A percentile compares a stretch with the other conserved stretches of the same genome.
These are phyloP conservation scores for Eurosta solidaginis DNA, from an alignment of 1,140 invertebrate genomes.

Conservation along the genomic window DNA sequence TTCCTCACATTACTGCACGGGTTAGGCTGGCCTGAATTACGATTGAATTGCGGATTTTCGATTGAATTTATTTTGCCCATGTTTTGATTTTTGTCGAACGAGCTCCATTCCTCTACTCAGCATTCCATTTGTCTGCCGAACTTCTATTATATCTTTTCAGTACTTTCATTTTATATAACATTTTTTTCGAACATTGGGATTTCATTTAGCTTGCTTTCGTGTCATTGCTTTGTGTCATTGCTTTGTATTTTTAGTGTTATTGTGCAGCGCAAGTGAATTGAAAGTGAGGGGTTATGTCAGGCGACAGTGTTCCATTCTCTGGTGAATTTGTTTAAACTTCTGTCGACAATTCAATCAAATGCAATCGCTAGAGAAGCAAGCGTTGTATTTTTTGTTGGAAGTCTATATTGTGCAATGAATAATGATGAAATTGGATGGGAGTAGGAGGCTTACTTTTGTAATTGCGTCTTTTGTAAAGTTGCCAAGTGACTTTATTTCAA, in stretches of 20 bases:
- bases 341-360: conserved; percentile 29
- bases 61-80: conserved; percentile 30
- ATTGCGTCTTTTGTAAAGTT: conserved; percentile 7
- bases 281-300: background rate
- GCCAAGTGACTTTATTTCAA: conserved; percentile 30
- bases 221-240: background rate
- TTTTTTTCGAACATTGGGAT: background rate
- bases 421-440: background rate
- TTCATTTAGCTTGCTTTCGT: conserved; percentile 4
- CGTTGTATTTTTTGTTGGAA: background rate
- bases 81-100: conserved; percentile 13
- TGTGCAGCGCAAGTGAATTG: background rate
- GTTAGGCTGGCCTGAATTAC: background rate
- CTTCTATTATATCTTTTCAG: conserved; percentile 13
- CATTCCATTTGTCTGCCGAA: background rate
- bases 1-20: background rate
- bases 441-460: background rate
- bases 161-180: background rate
- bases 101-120: background rate
- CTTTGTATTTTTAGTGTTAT: background rate
- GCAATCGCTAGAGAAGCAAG: background rate
- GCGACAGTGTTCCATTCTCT: conserved; percentile 20
- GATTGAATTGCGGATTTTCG: conserved; percentile 31
- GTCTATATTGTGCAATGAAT: background rate
- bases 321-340: conserved; percentile 30